phyloP scores from a whole-genome alignment of 2,797 vertebrate genomes.

The Miichthys miiuy region DNA sequence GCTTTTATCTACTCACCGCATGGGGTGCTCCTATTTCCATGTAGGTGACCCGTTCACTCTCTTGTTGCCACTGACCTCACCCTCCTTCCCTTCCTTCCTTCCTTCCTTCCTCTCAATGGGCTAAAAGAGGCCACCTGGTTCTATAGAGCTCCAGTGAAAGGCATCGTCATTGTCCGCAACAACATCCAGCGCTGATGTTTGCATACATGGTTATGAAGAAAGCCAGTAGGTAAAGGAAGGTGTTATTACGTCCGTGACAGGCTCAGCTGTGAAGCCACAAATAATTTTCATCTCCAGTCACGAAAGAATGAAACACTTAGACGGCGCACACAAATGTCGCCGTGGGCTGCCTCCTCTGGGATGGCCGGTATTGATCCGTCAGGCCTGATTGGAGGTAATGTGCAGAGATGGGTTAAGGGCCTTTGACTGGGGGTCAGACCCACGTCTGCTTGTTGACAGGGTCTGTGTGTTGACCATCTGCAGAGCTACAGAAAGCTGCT shows the following conservation, averaged over 20 bases:
- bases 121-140: constrained; percentile 71
- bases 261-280: constrained; percentile 63
- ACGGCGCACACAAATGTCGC: constrained; percentile 58
- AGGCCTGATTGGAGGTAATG: constrained; percentile 79
- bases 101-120: constrained; percentile 60
- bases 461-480: constrained; percentile 82
- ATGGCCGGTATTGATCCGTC: constrained; percentile 80
- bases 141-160: constrained; percentile 58
- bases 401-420: constrained; percentile 76
- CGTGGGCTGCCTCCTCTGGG: constrained; percentile 61
- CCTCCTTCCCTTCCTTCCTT: constrained; percentile 64
- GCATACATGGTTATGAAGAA: constrained; percentile 49
- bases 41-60: constrained; percentile 80
- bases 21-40: constrained; percentile 71
- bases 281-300: constrained; percentile 52
- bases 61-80: constrained; percentile 73
- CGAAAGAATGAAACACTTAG: constrained; percentile 50
- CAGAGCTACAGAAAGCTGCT: constrained; percentile 66
- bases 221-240: not conserved
- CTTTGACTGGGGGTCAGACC: constrained; percentile 77
- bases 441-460: constrained; percentile 71
- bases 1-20: constrained; percentile 76
- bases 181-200: constrained; percentile 52
- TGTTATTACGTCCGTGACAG: constrained; percentile 12
- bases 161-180: constrained; percentile 23